These are phyloP conservation scores for Mimumesa dahlbomi DNA, from an alignment of 2,888 invertebrate species.

Conservation along the genomic window DNA sequence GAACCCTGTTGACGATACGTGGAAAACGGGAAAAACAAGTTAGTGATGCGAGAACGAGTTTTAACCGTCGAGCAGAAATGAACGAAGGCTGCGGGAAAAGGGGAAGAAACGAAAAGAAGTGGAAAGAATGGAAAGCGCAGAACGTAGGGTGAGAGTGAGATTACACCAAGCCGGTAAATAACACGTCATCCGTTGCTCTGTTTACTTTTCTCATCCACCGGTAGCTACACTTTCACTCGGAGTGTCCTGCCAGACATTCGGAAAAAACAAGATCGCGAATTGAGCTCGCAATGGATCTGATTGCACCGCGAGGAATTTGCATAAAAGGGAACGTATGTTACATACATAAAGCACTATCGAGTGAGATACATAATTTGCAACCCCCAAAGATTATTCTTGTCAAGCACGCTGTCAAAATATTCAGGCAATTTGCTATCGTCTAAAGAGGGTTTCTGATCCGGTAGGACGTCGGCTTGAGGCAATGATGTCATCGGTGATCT, in stretches of 20 bases:
- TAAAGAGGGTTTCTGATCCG: slow-evolving; percentile 30
- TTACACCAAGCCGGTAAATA: slow-evolving; percentile 75
- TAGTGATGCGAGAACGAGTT: slow-evolving; percentile 55
- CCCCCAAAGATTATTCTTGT: no score
- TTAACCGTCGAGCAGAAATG: slow-evolving; percentile 68
- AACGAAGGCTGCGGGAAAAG: slow-evolving; percentile 66
- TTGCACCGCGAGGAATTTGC: no score
- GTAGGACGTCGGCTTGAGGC: slow-evolving; percentile 21
- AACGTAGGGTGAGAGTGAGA: slow-evolving; percentile 57
- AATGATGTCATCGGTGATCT: slow-evolving; percentile 61
- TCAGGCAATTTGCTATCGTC: neutral
- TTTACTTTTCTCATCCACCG: slow-evolving; percentile 68
- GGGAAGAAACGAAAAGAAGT: slow-evolving; percentile 45
- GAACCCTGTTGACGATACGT: no score
- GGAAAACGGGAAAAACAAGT: slow-evolving; percentile 24
- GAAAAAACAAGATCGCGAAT: no score
- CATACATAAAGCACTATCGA: no score
- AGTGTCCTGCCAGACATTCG: no score
- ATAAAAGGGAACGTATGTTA: no score
- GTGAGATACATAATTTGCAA: no score
- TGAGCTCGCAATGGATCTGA: no score
- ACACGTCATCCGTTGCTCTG: slow-evolving; percentile 73
- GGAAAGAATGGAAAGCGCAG: slow-evolving; percentile 34
- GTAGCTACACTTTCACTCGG: slow-evolving; percentile 43
- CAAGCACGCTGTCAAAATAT: no score